Conservation (phyloP, 1,140 invertebrate genomes). For the Aphelinus certus region DNA sequence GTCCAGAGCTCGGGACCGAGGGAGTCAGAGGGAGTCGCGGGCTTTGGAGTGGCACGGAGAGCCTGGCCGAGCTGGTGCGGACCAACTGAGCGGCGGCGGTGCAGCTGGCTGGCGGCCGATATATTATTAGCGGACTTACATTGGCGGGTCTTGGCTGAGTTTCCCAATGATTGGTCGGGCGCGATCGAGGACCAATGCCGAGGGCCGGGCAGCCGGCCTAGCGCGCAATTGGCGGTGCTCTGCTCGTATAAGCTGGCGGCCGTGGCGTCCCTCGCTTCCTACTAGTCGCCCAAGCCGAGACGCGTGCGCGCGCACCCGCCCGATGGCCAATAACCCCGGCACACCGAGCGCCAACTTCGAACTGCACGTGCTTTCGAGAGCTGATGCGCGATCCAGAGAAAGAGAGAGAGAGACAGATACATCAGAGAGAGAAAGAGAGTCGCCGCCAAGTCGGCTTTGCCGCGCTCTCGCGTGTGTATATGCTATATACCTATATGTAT, state of each 20-base stretch:
- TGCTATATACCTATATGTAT: too few relatives aligned
- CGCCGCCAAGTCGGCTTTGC: too few relatives aligned
- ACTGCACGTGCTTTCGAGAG: too few relatives aligned
- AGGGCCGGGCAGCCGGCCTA: slow-evolving; percentile 58
- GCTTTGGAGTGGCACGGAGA: slow-evolving; percentile 52
- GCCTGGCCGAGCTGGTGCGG: slow-evolving; percentile 20
- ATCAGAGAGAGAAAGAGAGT: too few relatives aligned
- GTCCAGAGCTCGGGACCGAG: too few relatives aligned
- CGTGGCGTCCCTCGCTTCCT: too few relatives aligned
- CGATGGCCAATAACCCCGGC: slow-evolving; percentile 44
- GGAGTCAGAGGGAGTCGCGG: too few relatives aligned
- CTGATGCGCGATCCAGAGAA: too few relatives aligned
- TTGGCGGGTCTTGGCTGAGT: slow-evolving; percentile 77
- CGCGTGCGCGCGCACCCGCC: slow-evolving; percentile 35
- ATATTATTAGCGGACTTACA: slow-evolving; percentile 83
- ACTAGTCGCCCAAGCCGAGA: slow-evolving; percentile 54
- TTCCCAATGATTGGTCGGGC: slow-evolving; percentile 76
- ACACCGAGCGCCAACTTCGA: neutral
- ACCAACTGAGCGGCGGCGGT: slow-evolving; percentile 15
- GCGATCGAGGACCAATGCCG: slow-evolving; percentile 75
- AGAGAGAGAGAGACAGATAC: too few relatives aligned
- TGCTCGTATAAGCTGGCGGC: too few relatives aligned
- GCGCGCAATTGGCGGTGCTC: slow-evolving; percentile 68
- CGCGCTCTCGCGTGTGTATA: too few relatives aligned
- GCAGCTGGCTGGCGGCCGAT: slow-evolving; percentile 51